Conservation (phyloP, 2,797 vertebrate species). For the Hypotaenidia okinawae region DNA sequence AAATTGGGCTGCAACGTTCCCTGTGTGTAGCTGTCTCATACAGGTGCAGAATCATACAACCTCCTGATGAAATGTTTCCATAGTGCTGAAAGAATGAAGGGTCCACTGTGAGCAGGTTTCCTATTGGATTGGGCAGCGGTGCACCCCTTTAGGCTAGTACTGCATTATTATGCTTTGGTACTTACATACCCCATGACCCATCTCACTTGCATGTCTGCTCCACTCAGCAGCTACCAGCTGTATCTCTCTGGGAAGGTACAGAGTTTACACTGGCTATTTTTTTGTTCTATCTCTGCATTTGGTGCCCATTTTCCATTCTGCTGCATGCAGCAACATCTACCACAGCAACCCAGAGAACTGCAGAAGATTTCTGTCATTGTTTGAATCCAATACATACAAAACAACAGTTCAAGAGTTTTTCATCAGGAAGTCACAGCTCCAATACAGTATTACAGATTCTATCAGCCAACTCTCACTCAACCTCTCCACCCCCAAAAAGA, state of each 20-base stretch:
- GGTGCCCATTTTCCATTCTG: neutral
- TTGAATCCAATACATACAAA: neutral
- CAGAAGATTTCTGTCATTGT: neutral
- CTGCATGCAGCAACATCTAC: neutral
- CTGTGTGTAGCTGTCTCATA: neutral
- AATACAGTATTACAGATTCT: neutral
- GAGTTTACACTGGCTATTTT: neutral
- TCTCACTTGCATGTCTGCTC: neutral
- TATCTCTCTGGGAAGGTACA: neutral
- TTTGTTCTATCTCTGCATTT: neutral
- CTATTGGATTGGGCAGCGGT: neutral
- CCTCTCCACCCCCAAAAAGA: neutral
- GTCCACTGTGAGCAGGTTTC: neutral
- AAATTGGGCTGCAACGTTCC: neutral
- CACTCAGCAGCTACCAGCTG: neutral
- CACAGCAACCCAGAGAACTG: neutral
- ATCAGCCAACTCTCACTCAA: neutral
- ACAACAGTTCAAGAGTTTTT: neutral
- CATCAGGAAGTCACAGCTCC: neutral
- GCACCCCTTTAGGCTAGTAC: neutral
- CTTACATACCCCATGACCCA: neutral
- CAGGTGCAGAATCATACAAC: neutral
- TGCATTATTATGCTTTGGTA: neutral
- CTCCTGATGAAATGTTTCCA: neutral
- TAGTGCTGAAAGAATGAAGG: neutral